These are phyloP conservation scores for Papilio xuthus DNA, from an alignment of 1,140 invertebrate genomes.

Conservation along the genomic window DNA sequence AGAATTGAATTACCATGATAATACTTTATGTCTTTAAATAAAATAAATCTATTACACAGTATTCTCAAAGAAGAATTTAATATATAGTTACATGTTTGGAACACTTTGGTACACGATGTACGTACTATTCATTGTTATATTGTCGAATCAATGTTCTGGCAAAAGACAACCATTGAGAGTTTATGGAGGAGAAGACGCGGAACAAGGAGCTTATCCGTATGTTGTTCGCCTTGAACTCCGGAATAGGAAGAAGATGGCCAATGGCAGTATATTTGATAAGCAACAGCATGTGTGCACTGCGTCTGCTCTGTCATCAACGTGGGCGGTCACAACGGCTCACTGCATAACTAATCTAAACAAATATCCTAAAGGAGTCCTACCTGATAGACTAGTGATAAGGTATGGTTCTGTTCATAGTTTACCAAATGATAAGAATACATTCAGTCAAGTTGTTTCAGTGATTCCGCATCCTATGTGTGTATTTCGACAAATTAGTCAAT, in stretches of 20 bases:
- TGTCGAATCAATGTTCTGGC: constrained; percentile 5
- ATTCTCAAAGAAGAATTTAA: background rate
- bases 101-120: background rate
- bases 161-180: constrained; percentile 10
- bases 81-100: background rate
- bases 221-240: constrained; percentile 4
- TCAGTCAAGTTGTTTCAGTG: background rate
- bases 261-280: background rate
- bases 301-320: constrained; percentile 18
- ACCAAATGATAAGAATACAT: background rate
- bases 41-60: background rate
- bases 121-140: background rate
- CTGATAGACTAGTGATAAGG: background rate
- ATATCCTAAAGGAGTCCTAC: background rate
- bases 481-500: background rate
- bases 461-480: constrained; percentile 7
- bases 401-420: constrained; percentile 7
- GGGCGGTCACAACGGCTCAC: background rate
- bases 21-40: background rate
- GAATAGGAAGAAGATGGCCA: background rate
- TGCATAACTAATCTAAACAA: background rate
- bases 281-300: background rate
- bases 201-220: background rate
- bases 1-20: background rate
- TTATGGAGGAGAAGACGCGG: constrained; percentile 7